Evolutionary conservation across 2,113 vertebrate genomes (phyloP), one percentile per base, ranked within the genome.

Genomic region (Heliornis fulica): DNA sequence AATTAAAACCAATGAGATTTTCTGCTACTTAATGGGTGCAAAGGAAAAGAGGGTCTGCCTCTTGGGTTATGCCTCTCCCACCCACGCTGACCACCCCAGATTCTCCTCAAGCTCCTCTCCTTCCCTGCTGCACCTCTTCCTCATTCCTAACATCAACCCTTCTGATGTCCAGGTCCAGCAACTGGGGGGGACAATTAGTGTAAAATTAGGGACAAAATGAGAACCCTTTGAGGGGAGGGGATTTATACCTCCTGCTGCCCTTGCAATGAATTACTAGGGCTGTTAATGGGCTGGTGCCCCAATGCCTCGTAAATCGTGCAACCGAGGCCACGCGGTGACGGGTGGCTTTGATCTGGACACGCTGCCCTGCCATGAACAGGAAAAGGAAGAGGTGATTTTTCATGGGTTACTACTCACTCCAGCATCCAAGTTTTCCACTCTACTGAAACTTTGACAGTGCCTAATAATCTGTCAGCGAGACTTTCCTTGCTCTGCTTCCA

Each of bases 341-440:
- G 65, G 90, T 5, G 43, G 71, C 98, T 98, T 98, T 98, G 98
- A 98, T 98, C 98, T 97, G 97, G 97, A 97, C 95, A 98, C 96
- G 97, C 96, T 93, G 95, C 97, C 95, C 95, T 94, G 89, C 97
- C 92, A 97, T 83, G 93, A 96, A 98, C 97, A 97, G 97, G 97
- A 98, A 98, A 97, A 97, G 98, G 98, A 98, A 98, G 97, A 96
- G 95, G 89, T 94, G 97, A 97, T 97, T 98, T 97, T 98, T 98
- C 98, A 98, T 97, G 97, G 97, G 93, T 97, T 97, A 94, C 94
- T 97, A 94, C 94, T 97, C 87, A 65, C 95, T 93, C 76, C 89
- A 96, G 83, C 96, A 96, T 96, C 93, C 96, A 97, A 96, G 97
- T 98, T 98, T 98, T 98, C 97, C 96, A 98, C 98, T 97, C 97